phyloP scores from a whole-genome alignment of 2,888 invertebrate genomes.

The Dorcus hopei region DNA sequence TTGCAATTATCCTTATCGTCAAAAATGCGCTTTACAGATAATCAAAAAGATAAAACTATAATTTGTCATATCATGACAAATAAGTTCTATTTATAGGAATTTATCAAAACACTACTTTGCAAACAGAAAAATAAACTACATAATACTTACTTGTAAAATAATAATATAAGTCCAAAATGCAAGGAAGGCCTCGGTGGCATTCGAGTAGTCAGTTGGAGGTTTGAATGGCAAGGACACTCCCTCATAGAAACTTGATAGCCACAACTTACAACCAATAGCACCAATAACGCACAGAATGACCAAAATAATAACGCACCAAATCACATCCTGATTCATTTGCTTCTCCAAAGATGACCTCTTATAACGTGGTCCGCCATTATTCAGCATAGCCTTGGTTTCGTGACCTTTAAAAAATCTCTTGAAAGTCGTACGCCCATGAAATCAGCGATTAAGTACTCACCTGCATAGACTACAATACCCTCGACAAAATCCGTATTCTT shows the following conservation, averaged over 20 bases:
- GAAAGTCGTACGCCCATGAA: background rate
- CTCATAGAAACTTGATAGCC: conserved; percentile 63
- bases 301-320: conserved; percentile 93
- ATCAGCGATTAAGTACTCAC: conserved; percentile 41
- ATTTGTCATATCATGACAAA: too few species aligned
- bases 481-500: conserved; percentile 97
- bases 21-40: background rate
- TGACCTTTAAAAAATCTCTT: conserved; percentile 60
- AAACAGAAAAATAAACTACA: background rate
- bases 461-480: conserved; percentile 94
- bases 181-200: conserved; percentile 63
- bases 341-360: conserved; percentile 90
- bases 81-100: too few species aligned
- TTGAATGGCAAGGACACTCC: conserved; percentile 65
- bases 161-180: conserved; percentile 96
- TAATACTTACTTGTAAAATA: conserved; percentile 73
- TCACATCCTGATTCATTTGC: conserved; percentile 92
- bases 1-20: background rate
- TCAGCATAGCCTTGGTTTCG: conserved; percentile 97
- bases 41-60: too few species aligned
- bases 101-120: too few species aligned
- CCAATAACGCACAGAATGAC: conserved; percentile 86
- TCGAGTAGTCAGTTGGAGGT: conserved; percentile 50
- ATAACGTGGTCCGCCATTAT: conserved; percentile 92
- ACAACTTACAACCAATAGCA: conserved; percentile 85